Percentiles rank a stretch among this genome's conserved stretches.
phyloP scores from a whole-genome alignment of 2,888 invertebrate species.

The Amphipyra berbera region DNA sequence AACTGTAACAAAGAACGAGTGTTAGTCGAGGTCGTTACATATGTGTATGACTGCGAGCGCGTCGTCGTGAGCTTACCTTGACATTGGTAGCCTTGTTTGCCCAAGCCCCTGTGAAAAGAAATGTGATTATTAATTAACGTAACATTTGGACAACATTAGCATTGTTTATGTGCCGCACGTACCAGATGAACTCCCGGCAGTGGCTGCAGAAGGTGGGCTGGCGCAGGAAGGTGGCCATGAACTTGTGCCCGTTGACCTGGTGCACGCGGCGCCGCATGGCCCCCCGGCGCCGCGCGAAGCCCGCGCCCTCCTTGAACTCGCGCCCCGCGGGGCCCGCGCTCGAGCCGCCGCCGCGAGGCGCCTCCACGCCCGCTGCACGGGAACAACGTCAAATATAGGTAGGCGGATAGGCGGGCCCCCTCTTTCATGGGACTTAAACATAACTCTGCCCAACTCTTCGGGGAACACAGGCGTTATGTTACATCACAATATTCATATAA shows the following conservation, averaged over 20 bases:
- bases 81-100: slow-evolving; percentile 99
- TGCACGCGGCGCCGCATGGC: slow-evolving; percentile 99
- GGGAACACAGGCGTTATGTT: too few species aligned
- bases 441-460: too few species aligned
- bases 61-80: slow-evolving; percentile 92
- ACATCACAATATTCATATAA: too few species aligned
- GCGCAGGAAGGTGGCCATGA: slow-evolving; percentile 99
- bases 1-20: slow-evolving; percentile 90
- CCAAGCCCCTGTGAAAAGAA: slow-evolving; percentile 95
- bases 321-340: slow-evolving; percentile 78
- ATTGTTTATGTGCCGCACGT: too few species aligned
- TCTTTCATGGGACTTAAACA: too few species aligned
- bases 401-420: too few species aligned
- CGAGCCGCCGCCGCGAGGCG: slow-evolving; percentile 34
- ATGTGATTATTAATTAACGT: background rate
- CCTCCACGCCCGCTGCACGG: slow-evolving; percentile 61
- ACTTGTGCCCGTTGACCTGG: slow-evolving; percentile 99
- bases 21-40: background rate
- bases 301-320: slow-evolving; percentile 99
- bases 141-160: too few species aligned
- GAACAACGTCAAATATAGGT: background rate
- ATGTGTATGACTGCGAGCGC: too few species aligned
- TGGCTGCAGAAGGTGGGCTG: slow-evolving; percentile 99
- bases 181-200: slow-evolving; percentile 99
- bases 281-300: slow-evolving; percentile 98